Percentiles rank a stretch among this genome's conserved stretches.
Evolutionary conservation across 2,888 invertebrate genomes (phyloP).

Genomic region (Sipha maydis): DNA sequence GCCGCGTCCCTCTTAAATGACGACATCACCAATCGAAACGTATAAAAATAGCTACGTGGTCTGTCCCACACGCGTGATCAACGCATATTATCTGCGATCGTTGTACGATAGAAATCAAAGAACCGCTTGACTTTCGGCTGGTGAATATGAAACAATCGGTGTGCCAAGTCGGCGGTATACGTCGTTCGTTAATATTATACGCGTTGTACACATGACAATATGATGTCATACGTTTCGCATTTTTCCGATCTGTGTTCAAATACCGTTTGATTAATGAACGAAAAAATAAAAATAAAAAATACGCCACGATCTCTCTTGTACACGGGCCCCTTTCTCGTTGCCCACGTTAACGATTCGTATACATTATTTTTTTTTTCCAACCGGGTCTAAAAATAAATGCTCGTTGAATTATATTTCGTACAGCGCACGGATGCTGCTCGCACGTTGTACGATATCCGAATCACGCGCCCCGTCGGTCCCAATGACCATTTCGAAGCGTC

Average conservation of each 20-base stretch:
- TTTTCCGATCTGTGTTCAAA: background rate
- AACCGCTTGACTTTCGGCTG: too few relatives aligned
- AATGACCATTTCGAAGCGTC: conserved; percentile 50
- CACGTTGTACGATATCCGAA: background rate
- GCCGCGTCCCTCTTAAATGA: too few relatives aligned
- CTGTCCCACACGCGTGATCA: too few relatives aligned
- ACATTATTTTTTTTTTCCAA: background rate
- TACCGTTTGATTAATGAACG: conserved; percentile 15
- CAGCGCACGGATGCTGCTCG: background rate
- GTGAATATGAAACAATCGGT: too few relatives aligned
- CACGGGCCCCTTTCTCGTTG: background rate
- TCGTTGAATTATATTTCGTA: background rate
- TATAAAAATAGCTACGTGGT: too few relatives aligned
- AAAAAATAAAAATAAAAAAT: background rate
- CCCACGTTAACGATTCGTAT: background rate
- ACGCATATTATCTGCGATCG: too few relatives aligned
- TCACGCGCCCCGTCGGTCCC: conserved; percentile 54
- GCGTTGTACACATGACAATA: too few relatives aligned
- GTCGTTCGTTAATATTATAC: too few relatives aligned
- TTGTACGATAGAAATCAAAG: too few relatives aligned
- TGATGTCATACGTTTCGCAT: too few relatives aligned
- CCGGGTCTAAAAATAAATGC: conserved; percentile 17
- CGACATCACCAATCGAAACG: too few relatives aligned
- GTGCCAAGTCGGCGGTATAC: too few relatives aligned
- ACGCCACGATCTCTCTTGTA: background rate